These are phyloP conservation scores for Aspidoscelis tigris DNA, from an alignment of 2,113 vertebrate species.

Conservation along the genomic window DNA sequence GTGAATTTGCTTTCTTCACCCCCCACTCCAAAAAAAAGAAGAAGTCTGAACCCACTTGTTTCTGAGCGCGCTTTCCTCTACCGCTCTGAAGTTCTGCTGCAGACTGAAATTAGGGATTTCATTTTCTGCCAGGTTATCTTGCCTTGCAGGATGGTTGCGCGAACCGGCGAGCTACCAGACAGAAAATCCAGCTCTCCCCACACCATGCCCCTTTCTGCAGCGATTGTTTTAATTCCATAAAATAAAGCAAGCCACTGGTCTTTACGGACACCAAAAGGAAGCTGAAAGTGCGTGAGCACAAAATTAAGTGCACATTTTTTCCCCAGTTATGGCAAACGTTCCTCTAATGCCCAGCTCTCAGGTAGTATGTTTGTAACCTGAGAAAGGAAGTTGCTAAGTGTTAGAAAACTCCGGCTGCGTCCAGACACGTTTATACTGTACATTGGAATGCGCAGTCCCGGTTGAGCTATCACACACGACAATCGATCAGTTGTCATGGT, in stretches of 20 bases:
- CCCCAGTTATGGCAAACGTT: no score
- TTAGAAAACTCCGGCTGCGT: neutral
- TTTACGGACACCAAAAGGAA: neutral
- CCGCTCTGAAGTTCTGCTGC: neutral
- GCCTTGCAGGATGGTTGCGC: neutral
- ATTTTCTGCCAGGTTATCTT: neutral
- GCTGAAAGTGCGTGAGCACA: neutral
- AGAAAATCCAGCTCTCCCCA: neutral
- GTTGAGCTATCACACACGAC: no score
- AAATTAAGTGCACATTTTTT: no score
- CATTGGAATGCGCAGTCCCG: no score
- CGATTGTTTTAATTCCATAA: neutral
- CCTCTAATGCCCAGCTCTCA: no score
- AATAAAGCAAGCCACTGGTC: neutral
- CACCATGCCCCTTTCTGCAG: no score
- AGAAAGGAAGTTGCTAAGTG: no score
- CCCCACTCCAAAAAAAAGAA: neutral
- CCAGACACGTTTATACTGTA: no score
- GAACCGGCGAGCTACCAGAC: neutral
- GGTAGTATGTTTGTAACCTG: no score
- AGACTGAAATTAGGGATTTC: neutral
- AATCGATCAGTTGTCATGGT: no score
- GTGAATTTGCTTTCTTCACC: neutral
- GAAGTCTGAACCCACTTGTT: neutral
- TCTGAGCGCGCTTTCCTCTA: neutral